These are phyloP conservation scores for Gymnarchus niloticus DNA, from an alignment of 2,113 vertebrate genomes.

Conservation along the genomic window DNA sequence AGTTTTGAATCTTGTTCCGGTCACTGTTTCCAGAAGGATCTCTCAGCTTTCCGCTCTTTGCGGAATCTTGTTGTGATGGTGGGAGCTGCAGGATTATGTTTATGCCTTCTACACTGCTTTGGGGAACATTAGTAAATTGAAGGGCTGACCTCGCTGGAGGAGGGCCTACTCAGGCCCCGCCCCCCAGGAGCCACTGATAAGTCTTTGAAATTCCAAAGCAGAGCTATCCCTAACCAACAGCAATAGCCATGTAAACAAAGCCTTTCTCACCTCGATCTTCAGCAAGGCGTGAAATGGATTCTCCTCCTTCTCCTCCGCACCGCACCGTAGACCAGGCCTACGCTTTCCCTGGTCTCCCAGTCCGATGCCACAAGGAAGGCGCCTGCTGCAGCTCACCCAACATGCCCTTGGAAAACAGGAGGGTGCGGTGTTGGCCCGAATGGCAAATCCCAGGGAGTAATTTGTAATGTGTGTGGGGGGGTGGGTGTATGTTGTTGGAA, in stretches of 20 bases:
- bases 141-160: not conserved
- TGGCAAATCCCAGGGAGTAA: conserved; percentile 4
- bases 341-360: not conserved
- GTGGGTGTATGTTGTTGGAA: not conserved
- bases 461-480: not conserved
- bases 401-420: not conserved
- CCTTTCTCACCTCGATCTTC: conserved; percentile 9
- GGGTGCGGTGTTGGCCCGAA: not conserved
- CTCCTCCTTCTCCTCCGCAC: not conserved
- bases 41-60: not conserved
- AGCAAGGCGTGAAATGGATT: conserved; percentile 28
- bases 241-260: conserved; percentile 27
- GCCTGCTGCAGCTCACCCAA: too few species aligned
- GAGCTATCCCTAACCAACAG: conserved; percentile 10
- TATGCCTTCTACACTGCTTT: not conserved
- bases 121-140: not conserved
- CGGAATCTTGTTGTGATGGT: not conserved
- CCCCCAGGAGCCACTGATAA: not conserved
- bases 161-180: not conserved
- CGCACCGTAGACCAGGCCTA: not conserved
- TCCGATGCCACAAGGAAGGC: not conserved
- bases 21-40: not conserved
- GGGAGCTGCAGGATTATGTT: not conserved
- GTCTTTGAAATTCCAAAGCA: conserved; percentile 16
- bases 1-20: not conserved